Base-by-base conservation (phyloP, 2,888 invertebrate species). In the Drosophila limbata region DNA sequence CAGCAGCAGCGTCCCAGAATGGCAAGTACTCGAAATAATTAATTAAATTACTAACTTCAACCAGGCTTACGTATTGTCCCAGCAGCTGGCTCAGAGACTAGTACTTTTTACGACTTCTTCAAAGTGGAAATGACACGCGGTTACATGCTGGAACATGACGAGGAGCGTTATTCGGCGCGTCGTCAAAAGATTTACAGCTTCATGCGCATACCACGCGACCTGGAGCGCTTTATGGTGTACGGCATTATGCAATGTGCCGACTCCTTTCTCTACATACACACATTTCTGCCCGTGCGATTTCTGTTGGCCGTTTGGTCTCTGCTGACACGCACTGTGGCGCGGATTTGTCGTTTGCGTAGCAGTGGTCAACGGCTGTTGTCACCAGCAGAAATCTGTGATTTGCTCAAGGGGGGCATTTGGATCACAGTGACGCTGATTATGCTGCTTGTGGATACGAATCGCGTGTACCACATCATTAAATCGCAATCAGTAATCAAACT, bases 401-500 rank as follows among this genome's bases (percentile, higher is more conserved):
- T 99, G 62, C 93, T 99, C 13, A 99, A 99, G 93, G 97, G 97
- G n/a, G 94, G 96, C 55, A 96, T 98, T 71, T 94, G 99, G 90
- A 93, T 98, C 74, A 93, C 96, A 39, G 96, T 97, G 88, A 96
- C 96, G 90, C 94, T 96, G 84, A 66, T 92, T 0, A 97, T 99
- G 94, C 96, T 97, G 89, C 96, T 97, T 88, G 96, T 99, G 75
- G 99, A 99, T 92, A 98, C 98, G 42, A 99, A 98, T 81, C 97
- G 99, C 94, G 96, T 99, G 94, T 99, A 99, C 93, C 99, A 99
- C 92, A 94, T 99, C 86, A 97, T 98, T 48, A 98, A 98, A 92
- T 98, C 98, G 88, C 99, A 99, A 91, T 98, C 99, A 78, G 98
- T 99, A 73, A 99, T 99, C 93, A 99, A 99, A 91, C 93, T 99